Evolutionary conservation across 2,113 vertebrate genomes (phyloP).

Genomic region (Arenaria interpres): DNA sequence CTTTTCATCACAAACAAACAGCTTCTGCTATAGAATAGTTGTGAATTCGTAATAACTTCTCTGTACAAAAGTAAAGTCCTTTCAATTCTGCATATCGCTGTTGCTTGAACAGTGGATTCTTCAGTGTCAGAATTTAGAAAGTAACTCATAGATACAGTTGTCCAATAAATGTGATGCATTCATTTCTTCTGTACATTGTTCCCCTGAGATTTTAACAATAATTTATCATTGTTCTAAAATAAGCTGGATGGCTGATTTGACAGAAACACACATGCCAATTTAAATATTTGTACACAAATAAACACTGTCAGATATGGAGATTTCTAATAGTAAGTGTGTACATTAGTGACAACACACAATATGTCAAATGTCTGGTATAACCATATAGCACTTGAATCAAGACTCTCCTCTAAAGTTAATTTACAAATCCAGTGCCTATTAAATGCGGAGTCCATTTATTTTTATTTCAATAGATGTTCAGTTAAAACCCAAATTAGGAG

Average conservation of each 20-base stretch:
- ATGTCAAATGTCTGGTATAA: background rate
- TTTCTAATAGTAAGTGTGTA: background rate
- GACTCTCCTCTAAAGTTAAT: background rate
- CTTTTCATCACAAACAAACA: slow-evolving; percentile 50
- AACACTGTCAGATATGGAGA: background rate
- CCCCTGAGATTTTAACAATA: background rate
- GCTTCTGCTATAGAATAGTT: background rate
- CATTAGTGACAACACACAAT: background rate
- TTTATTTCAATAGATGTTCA: background rate
- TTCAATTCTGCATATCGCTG: background rate
- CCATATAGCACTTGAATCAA: background rate
- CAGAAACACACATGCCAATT: background rate
- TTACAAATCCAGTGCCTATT: background rate
- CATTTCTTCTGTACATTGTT: background rate
- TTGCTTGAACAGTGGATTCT: background rate
- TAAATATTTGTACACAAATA: background rate
- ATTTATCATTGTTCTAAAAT: background rate
- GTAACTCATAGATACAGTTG: slow-evolving; percentile 8
- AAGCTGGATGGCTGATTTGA: background rate
- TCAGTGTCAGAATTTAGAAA: slow-evolving; percentile 7
- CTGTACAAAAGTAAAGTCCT: background rate
- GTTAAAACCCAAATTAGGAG: background rate
- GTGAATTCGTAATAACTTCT: slow-evolving; percentile 21
- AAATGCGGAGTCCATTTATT: background rate
- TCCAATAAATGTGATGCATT: background rate